Percentiles rank a stretch among this genome's conserved stretches.
phyloP scores from a whole-genome alignment of 2,113 vertebrate species.

The Silurus glanis region DNA sequence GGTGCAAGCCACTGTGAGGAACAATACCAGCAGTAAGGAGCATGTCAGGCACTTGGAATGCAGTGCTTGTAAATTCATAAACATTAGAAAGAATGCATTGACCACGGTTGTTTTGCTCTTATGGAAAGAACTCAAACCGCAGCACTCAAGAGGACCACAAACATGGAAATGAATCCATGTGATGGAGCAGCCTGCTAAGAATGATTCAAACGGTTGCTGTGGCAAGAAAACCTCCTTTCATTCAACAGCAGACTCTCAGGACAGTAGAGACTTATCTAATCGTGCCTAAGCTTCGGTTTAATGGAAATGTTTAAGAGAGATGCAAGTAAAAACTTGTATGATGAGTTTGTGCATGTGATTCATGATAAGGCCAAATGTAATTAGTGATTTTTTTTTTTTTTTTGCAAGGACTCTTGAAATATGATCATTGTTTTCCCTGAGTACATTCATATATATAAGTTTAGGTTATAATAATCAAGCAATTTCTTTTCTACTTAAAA shows the following conservation, averaged over 20 bases:
- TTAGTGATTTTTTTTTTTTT: background rate
- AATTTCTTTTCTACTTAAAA: background rate
- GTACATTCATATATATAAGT: background rate
- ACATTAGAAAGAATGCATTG: slow-evolving; percentile 39
- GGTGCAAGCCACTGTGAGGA: background rate
- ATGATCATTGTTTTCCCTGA: background rate
- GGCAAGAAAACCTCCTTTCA: slow-evolving; percentile 9
- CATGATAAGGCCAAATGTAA: background rate
- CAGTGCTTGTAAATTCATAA: slow-evolving; percentile 38
- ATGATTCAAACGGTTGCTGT: background rate
- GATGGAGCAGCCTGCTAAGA: slow-evolving; percentile 13
- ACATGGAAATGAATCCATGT: slow-evolving; percentile 1
- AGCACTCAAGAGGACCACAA: slow-evolving; percentile 27
- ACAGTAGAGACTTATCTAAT: background rate
- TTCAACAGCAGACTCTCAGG: background rate
- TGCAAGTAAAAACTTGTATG: background rate
- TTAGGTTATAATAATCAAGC: background rate
- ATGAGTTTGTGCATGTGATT: background rate
- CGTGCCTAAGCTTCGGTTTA: background rate
- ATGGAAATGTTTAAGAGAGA: background rate
- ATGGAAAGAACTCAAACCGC: slow-evolving; percentile 31
- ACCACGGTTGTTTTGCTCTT: slow-evolving; percentile 24
- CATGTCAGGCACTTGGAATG: slow-evolving; percentile 41
- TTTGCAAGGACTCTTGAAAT: background rate
- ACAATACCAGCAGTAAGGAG: slow-evolving; percentile 8